Conservation (phyloP, 2,797 vertebrate genomes). For the Mareca penelope region DNA sequence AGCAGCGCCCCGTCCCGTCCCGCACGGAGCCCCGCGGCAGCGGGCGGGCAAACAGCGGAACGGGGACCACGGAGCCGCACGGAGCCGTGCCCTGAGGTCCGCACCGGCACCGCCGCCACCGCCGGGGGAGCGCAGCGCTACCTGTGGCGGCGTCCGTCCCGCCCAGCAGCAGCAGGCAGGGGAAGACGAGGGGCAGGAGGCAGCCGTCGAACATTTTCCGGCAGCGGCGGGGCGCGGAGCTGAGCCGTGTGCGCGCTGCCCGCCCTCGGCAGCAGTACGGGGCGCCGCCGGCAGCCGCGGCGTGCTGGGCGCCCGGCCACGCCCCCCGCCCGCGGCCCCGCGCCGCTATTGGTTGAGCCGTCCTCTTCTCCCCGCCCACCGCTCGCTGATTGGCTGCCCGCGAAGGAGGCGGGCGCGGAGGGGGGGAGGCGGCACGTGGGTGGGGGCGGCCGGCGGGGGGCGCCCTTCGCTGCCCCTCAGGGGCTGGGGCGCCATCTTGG, state of each 20-base stretch:
- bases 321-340: constrained; percentile 58
- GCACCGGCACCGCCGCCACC: no score
- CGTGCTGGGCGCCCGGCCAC: constrained; percentile 77
- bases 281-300: constrained; percentile 79
- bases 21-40: constrained; percentile 41
- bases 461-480: neutral
- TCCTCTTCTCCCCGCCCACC: constrained; percentile 7
- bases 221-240: constrained; percentile 29
- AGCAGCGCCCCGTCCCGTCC: constrained; percentile 6
- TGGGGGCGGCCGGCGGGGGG: constrained; percentile 19
- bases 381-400: constrained; percentile 56
- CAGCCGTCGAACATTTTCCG: constrained; percentile 81
- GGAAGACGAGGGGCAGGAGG: constrained; percentile 71
- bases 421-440: constrained; percentile 82
- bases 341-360: constrained; percentile 26
- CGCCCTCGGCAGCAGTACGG: constrained; percentile 82
- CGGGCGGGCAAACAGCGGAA: neutral
- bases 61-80: no score
- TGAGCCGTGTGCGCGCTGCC: constrained; percentile 69
- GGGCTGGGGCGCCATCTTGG: no score
- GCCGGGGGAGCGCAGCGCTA: constrained; percentile 61
- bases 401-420: constrained; percentile 1
- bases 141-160: constrained; percentile 79
- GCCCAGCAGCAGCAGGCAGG: constrained; percentile 75
- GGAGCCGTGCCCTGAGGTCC: no score